Base-by-base conservation (phyloP, 2,797 vertebrate species). In the Limnodromus scolopaceus region DNA sequence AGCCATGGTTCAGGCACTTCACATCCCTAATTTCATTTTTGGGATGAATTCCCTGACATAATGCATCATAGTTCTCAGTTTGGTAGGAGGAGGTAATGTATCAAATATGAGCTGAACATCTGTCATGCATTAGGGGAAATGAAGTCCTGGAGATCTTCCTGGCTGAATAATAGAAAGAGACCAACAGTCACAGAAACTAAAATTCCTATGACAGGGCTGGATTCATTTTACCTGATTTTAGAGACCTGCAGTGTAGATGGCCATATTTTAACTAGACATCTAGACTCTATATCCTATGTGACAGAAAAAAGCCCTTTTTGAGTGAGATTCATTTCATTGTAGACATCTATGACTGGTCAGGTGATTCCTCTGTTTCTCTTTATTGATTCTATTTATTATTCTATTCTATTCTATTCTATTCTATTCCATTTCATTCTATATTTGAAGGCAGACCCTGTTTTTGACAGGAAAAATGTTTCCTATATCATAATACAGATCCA, bases 91-190 rank as follows among this genome's bases (percentile, higher is more conserved):
- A 94, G 27, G 19, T 79, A 93, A 96, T 93, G 28, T 13, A 95
- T 92, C 87, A 96, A 89, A 76, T 85, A 70, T 51, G 63, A 97
- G 30, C 51, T 85, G 68, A 94, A 79, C 75, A 91, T 93, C 85
- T 95, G 88, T 80, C 83, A 70, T 51, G 9, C 24, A 48, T 74
- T 80, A 66, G 39, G 34, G 24, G 27, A 89, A n/a, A 58, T 23
- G 43, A 89, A 80, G 22, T 93, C 71, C 79, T 93, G 76, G 79
- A 74, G 30, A 66, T 70, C n/a, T 81, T 77, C 23, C 38, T 89
- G 48, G 18, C 16, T 63, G 9, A 34, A 30, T 63, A 66, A 76
- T 13, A 76, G 13, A 79, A 89, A 76, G 9, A 72, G 14, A 87
- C 9, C 30, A 61, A 87, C 86, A 70, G 49, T 76, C 49, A 69